A percentile compares a stretch with the other conserved stretches of the same genome.
These are phyloP conservation scores for Meiosimyza platycephala DNA, from an alignment of 2,888 invertebrate species.

Conservation along the genomic window DNA sequence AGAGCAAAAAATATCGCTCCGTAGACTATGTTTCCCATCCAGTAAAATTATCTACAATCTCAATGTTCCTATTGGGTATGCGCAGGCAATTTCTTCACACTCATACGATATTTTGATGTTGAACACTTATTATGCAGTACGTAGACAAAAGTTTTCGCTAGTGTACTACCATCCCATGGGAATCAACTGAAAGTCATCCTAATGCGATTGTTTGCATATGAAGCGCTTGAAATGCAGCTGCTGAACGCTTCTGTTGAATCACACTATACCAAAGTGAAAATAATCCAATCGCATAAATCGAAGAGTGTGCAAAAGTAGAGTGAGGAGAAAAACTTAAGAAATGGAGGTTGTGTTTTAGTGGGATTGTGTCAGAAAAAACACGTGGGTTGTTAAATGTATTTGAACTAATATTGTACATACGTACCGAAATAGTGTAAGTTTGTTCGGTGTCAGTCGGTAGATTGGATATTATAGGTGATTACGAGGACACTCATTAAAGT, in stretches of 20 bases:
- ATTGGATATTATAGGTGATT: not conserved
- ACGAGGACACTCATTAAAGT: constrained; percentile 8
- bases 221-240: constrained; percentile 2
- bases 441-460: too few species aligned
- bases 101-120: too few species aligned
- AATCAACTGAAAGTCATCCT: not conserved
- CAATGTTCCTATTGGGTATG: too few species aligned
- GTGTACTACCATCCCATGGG: not conserved
- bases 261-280: constrained; percentile 12
- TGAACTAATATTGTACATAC: too few species aligned
- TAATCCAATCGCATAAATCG: constrained; percentile 30
- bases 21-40: too few species aligned
- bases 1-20: too few species aligned
- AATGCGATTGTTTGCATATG: constrained; percentile 17
- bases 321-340: not conserved
- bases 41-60: too few species aligned
- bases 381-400: too few species aligned
- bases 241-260: not conserved
- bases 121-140: not conserved
- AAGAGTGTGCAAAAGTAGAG: not conserved
- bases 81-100: too few species aligned
- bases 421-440: too few species aligned
- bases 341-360: too few species aligned
- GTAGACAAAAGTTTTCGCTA: not conserved
- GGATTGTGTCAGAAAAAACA: too few species aligned